Evolutionary conservation across 1,140 invertebrate genomes (phyloP).

Genomic region (Ylistrum balloti): DNA sequence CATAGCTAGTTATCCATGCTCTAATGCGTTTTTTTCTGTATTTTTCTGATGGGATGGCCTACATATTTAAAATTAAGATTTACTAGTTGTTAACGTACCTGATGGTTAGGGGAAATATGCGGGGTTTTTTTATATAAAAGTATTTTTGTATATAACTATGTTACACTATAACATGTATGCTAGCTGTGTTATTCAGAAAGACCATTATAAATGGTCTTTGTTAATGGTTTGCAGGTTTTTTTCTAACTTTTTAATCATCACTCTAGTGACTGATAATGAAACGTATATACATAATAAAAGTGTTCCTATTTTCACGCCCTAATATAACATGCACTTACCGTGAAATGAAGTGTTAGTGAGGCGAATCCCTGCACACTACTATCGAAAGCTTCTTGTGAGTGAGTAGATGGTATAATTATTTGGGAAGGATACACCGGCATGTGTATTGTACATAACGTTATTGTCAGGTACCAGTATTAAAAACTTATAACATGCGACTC

Average conservation of each 20-base stretch:
- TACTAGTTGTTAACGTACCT: too few relatives aligned
- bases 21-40: too few relatives aligned
- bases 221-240: neutral
- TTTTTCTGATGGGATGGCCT: too few relatives aligned
- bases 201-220: neutral
- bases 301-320: neutral
- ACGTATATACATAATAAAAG: neutral
- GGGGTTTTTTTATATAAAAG: too few relatives aligned
- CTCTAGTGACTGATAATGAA: neutral
- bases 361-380: neutral
- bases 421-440: neutral
- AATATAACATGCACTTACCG: neutral
- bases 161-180: neutral
- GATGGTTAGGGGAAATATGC: too few relatives aligned
- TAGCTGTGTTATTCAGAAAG: neutral
- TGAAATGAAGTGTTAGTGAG: slow-evolving; percentile 26
- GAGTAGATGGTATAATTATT: neutral
- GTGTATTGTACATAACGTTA: neutral
- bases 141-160: too few relatives aligned
- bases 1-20: too few relatives aligned
- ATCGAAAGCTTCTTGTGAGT: neutral
- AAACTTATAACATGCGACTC: too few relatives aligned
- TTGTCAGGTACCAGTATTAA: too few relatives aligned
- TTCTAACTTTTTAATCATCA: neutral
- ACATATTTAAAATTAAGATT: too few relatives aligned